Base-by-base conservation (phyloP, 2,888 invertebrate genomes). In the Diaperis boleti region DNA sequence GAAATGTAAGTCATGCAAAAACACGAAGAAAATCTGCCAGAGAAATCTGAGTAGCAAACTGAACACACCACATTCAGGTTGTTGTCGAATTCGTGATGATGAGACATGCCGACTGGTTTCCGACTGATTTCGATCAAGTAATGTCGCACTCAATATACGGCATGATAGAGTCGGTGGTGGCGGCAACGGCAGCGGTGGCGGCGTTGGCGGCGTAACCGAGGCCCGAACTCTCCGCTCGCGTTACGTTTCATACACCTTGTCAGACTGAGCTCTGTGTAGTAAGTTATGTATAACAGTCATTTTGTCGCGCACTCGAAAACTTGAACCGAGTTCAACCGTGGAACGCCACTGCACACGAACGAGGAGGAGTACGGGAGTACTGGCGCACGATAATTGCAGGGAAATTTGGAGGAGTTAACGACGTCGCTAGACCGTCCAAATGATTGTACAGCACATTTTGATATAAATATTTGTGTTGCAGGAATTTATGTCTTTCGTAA, bases 221-320 rank as follows among this genome's bases (percentile, higher is more conserved):
- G 13, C 13, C 50, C 54, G 52, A 35, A 64, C 44, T 56, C 60
- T 49, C 59, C 42, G 39, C 64, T 56, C 37, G 64, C 56, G 60
- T 60, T 59, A 60, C 60, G 64, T 60, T 60, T 56, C 60, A 60
- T 64, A 64, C 60, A 64, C 64, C 60, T 60, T 60, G 60, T 60
- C 60, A 64, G 64, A 64, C 64, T 64, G 64, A 64, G 56, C 64
- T 56, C 60, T 49, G 59, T 64, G 64, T 59, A 59, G 59, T 64
- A 64, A 60, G 55, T 60, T 60, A 60, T 60, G 56, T 64, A 60
- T 60, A 59, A 49, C 59, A 59, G 59, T 64, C 60, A 64, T 64
- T 64, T 64, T 64, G 64, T 64, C 64, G 64, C 64, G 64, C 64
- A 64, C 55, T 64, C 60, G 64, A 64, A 60, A 64, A 60, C 60